phyloP scores from a whole-genome alignment of 2,113 vertebrate species.

The Tenebrosternarchus preto region DNA sequence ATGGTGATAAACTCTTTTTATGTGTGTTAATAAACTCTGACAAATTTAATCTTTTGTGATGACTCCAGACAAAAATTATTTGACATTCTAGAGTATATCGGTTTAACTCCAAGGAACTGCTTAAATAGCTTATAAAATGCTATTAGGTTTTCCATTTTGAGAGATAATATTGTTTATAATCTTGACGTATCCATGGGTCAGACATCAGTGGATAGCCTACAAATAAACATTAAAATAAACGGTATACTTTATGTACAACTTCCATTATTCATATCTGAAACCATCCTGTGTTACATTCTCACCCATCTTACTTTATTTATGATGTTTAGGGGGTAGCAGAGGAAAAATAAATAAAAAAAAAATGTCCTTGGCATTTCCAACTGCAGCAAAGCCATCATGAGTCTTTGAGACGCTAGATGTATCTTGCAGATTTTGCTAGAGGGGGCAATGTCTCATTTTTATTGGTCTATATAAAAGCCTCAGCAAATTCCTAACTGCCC shows the following conservation, averaged over 20 bases:
- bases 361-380: slow-evolving; percentile 38
- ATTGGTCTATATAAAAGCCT: neutral
- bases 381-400: slow-evolving; percentile 48
- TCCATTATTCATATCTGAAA: slow-evolving; percentile 22
- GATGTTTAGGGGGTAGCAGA: slow-evolving; percentile 30
- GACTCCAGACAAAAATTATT: slow-evolving; percentile 32
- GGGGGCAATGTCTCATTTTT: neutral
- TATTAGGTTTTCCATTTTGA: slow-evolving; percentile 14
- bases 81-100: neutral
- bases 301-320: slow-evolving; percentile 40
- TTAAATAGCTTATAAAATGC: slow-evolving; percentile 3
- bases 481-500: neutral
- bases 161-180: neutral
- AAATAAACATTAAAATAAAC: slow-evolving; percentile 4
- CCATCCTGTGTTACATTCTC: slow-evolving; percentile 35
- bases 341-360: slow-evolving; percentile 45
- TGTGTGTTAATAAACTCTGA: slow-evolving; percentile 9
- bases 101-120: slow-evolving; percentile 11
- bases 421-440: slow-evolving; percentile 49
- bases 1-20: slow-evolving; percentile 42
- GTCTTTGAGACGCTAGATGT: slow-evolving; percentile 47
- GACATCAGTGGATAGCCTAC: neutral
- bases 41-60: slow-evolving; percentile 12
- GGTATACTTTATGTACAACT: neutral
- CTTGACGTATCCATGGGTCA: neutral